Base-by-base conservation (phyloP, 2,113 vertebrate species). In the Pomatorhinus ruficollis region DNA sequence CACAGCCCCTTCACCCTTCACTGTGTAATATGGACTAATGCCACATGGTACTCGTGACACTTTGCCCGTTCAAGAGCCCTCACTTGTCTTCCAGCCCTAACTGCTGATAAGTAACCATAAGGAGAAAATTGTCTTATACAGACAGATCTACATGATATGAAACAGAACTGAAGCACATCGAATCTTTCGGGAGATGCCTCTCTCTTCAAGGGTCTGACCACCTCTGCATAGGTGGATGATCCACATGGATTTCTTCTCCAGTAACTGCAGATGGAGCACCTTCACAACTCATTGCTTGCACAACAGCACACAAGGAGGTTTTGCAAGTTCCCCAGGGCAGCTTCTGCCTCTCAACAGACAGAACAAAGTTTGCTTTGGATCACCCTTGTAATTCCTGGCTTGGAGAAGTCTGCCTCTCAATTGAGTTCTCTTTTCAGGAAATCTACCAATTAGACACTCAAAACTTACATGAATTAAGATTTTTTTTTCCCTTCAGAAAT, bases 191-290 rank as follows among this genome's bases (percentile, higher is more conserved):
- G 30, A 40, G 31, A 31, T 27, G 6, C 14, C 61, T 60, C 24
- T 49, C 35, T 40, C 54, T 76, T 87, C 20, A 49, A 39, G 15
- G 24, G 5, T 74, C 45, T 91, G 28, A 50, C 39, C 22, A 14
- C 23, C 12, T 64, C 33, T 60, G 33, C 25, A 28, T 1, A 45
- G n/a, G 37, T 31, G 20, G 17, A 52, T 0, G 0, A 49, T 45
- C 5, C 28, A 35, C 25, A 18, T 37, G 31, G 22, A 39, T 66
- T 84, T 81, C 60, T 87, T 25, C 61, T 53, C 49, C 17, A 1
- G 1, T 40, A 63, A 53, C 40, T 84, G 72, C 42, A 65, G 39
- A 35, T 31, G 19, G 64, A 59, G 17, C 4, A 3, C 20, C 4
- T 78, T 63, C 18, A 10, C 22, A 30, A 22, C 10, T 66, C 37